Evolutionary conservation across 2,113 vertebrate species (phyloP), one percentile per base, ranked within the genome.

Genomic region (Hyperopisus bebe): DNA sequence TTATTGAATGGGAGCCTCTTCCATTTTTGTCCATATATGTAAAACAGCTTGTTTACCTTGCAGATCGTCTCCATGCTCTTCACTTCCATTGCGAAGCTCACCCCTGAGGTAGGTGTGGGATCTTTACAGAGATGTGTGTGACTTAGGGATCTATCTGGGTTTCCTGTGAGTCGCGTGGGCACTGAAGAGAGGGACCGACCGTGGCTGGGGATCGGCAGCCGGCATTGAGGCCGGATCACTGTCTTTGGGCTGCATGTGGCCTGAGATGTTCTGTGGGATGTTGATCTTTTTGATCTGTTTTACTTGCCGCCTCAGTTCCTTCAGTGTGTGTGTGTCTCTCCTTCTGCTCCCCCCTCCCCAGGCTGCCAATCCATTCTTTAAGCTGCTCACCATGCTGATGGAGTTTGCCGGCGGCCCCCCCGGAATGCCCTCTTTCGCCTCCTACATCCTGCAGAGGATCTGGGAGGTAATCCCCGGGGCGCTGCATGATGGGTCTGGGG

Each of bases 1-100:
- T 53, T 31, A 85, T 27, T 51, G 47, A 50, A 21, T 19, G 24
- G 47, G 42, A 27, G 1, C 11, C 0, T 31, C 85, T 31, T 15
- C 21, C 48, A 21, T 50, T 48, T 39, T 51, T 62, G 15, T 50
- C n/a, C 47, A 5, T 99, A 92, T 98, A 98, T 5, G 98, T 99
- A 94, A 4, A 35, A 53, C 24, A 1, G 84, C 51, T 39, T 24
- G 87, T 42, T 55, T 94, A 31, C 93, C 89, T 93, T 94, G 77
- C 93, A 99, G 98, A 99, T 99, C 86, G 97, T 99, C 90, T 99
- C 98, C 15, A 99, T 99, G 98, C 98, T 99, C 92, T 99, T 99
- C 95, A 99, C 98, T 82, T 99, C 98, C 84, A 99, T 99, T 92
- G 98, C 98, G 47, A 99, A 99, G 93, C 95, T 99, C 92, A 99